Evolutionary conservation across 2,888 invertebrate genomes (phyloP).

Genomic region (Pardosa pseudoannulata): DNA sequence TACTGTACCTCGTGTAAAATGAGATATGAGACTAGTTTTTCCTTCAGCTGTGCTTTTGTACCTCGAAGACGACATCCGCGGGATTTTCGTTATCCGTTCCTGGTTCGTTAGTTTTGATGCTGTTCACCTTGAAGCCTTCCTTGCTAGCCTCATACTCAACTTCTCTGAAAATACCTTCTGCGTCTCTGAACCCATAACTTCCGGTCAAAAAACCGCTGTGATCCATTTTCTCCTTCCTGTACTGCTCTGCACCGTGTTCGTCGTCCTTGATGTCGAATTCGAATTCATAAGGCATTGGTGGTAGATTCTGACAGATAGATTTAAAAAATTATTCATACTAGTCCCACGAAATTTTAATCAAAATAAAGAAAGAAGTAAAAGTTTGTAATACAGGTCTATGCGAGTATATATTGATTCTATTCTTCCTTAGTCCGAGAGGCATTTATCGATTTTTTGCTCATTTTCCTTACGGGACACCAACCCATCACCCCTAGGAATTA

Average conservation of each 20-base stretch:
- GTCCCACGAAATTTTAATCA: too few relatives aligned
- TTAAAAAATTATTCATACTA: too few relatives aligned
- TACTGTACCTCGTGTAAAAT: too few relatives aligned
- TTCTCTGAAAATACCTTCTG: slow-evolving; percentile 49
- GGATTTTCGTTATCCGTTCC: slow-evolving; percentile 57
- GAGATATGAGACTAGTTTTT: slow-evolving; percentile 13
- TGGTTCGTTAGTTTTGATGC: slow-evolving; percentile 55
- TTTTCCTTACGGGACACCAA: too few relatives aligned
- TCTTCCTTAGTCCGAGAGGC: too few relatives aligned
- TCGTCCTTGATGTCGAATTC: slow-evolving; percentile 55
- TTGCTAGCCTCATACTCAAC: slow-evolving; percentile 58
- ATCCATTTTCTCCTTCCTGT: slow-evolving; percentile 56
- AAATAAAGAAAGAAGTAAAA: too few relatives aligned
- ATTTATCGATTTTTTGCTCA: too few relatives aligned
- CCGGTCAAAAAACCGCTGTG: slow-evolving; percentile 51
- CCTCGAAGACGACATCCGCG: slow-evolving; percentile 59
- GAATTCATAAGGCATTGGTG: slow-evolving; percentile 61
- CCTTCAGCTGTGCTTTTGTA: slow-evolving; percentile 26
- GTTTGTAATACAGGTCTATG: too few relatives aligned
- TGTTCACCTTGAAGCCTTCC: slow-evolving; percentile 53
- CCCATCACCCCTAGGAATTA: too few relatives aligned
- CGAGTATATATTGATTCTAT: too few relatives aligned
- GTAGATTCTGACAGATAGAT: slow-evolving; percentile 23
- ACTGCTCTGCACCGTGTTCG: slow-evolving; percentile 48
- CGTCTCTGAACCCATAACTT: slow-evolving; percentile 55